phyloP scores from a whole-genome alignment of 2,113 vertebrate genomes.

The Archocentrus centrarchus region DNA sequence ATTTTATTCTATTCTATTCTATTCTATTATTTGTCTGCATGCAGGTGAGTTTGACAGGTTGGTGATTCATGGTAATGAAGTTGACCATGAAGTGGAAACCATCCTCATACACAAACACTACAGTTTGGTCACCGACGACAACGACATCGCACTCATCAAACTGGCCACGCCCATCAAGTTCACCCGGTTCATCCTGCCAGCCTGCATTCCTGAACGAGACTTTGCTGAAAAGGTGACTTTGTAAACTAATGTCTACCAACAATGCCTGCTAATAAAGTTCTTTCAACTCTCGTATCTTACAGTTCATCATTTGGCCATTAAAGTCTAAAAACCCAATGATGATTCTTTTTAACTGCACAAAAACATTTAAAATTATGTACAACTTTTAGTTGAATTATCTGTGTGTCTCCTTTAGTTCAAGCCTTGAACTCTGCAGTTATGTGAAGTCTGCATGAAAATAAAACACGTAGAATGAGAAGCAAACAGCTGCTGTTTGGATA shows the following conservation, averaged over 20 bases:
- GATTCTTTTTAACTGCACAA: no score
- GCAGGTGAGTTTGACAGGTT: conserved; percentile 87
- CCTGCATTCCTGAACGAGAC: conserved; percentile 86
- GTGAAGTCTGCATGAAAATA: no score
- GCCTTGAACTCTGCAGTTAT: no score
- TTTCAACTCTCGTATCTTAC: no score
- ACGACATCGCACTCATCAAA: conserved; percentile 91
- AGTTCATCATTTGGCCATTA: no score
- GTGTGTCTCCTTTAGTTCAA: no score
- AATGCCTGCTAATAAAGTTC: no score
- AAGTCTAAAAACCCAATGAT: no score
- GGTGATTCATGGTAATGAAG: conserved; percentile 75
- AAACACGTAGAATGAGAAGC: no score
- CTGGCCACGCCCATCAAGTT: conserved; percentile 84
- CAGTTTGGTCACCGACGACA: conserved; percentile 78
- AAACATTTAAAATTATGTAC: no score
- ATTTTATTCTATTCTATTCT: no score
- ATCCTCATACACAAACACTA: conserved; percentile 83
- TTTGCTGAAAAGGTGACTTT: conserved; percentile 85
- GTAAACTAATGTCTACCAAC: not conserved
- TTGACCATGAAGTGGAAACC: conserved; percentile 70
- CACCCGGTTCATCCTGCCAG: conserved; percentile 83
- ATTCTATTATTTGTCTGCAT: not conserved
- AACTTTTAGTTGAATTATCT: no score
- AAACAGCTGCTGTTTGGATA: not conserved